A percentile compares a stretch with the other conserved stretches of the same genome.
These are phyloP conservation scores for Heterocephalus glaber DNA, from an alignment of 2,113 vertebrate species.

Conservation along the genomic window DNA sequence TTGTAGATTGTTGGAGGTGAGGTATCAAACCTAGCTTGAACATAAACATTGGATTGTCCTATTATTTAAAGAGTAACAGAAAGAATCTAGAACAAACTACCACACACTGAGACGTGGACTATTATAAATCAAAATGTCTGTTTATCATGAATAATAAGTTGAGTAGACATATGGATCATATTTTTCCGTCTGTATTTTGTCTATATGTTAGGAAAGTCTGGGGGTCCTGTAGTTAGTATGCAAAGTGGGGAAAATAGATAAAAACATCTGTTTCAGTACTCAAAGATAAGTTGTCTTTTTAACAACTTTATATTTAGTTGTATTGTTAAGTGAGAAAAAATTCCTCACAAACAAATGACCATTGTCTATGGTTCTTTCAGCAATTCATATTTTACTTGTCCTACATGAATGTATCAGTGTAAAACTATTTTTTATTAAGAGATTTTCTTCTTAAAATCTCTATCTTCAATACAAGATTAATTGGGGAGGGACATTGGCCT, in stretches of 20 bases:
- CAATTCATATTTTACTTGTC: not conserved
- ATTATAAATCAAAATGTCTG: not conserved
- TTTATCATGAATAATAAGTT: not conserved
- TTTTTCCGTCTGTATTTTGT: not conserved
- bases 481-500: accelerated
- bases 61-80: not conserved
- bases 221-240: not conserved
- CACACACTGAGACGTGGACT: not conserved
- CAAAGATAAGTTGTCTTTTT: not conserved
- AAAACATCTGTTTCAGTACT: not conserved
- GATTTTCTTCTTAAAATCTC: not conserved
- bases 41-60: not conserved
- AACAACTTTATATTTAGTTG: not conserved
- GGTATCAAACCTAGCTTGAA: not conserved
- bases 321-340: not conserved
- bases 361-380: not conserved
- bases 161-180: not conserved
- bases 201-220: not conserved
- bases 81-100: not conserved
- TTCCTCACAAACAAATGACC: not conserved
- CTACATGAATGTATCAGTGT: not conserved
- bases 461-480: not conserved
- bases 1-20: not conserved
- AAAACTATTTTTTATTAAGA: not conserved
- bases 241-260: not conserved